Base-by-base conservation (phyloP, 2,113 vertebrate genomes). In the Oreocharis arfaki region DNA sequence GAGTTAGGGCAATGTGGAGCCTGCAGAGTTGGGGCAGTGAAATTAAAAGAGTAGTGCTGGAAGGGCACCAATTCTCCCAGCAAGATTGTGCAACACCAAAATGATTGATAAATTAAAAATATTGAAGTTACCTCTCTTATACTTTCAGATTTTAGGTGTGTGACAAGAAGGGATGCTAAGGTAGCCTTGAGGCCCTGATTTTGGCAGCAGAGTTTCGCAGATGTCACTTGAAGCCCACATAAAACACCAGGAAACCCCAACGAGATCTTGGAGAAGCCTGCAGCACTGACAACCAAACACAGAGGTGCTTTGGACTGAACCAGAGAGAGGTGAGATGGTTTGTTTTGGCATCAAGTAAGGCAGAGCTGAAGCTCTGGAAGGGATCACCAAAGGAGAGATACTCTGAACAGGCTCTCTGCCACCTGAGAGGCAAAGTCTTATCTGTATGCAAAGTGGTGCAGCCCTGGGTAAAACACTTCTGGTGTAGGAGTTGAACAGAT, bases 351-450 rank as follows among this genome's bases (percentile, higher is more conserved):
- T 20, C 17, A 27, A 53, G 68, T 59, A 46, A 61, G 42, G 47
- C 35, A 93, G 47, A 81, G 39, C 18, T 47, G 35, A 89, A 30
- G 28, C 7, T 89, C 18, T 4, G 3, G 70, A 61, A 88, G 44
- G 41, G 37, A 73, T 80, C 55, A 11, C 49, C 24, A 7, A n/a
- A 53, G 53, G 33, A 44, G 12, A n/a, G 69, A 21, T 2, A 20
- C 3, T 6, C 39, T 2, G 1, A 81, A 49, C 0, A 0, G 56
- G 20, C 23, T 61, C 44, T 61, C 63, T 77, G 69, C 35, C 52
- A 15, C 55, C 67, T 53, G 57, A 57, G 32, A 67, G 39, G 42
- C 26, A 33, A 73, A 94, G 5, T 35, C 32, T 77, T 50, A 23
- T 11, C 44, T 84, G 56, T 15, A 11, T 21, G 41, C 5, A 20